Evolutionary conservation across 2,113 vertebrate species (phyloP), one percentile per base, ranked within the genome.

Genomic region (Gymnocephalus cernua): DNA sequence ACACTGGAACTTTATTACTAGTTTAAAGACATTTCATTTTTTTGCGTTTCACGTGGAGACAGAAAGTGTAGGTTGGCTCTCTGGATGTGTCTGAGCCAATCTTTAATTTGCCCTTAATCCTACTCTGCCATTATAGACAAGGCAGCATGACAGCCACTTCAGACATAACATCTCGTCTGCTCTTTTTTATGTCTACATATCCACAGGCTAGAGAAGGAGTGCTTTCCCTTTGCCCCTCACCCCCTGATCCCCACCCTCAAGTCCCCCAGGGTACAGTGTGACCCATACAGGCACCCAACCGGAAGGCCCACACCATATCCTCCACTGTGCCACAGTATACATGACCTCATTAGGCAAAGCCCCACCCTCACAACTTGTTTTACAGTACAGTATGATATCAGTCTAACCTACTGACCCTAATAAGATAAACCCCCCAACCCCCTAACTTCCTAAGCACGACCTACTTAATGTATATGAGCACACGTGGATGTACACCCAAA

Each of bases 211-310:
- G 80, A 89, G 56, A 45, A 78, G 58, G 71, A 73, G 83, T 64
- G 66, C 66, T 87, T 72, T 80, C 84, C 65, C 44, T 47, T 76
- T 23, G 0, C 47, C 74, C 72, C 67, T 48, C 38, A 72, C 68
- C 74, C 75, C 68, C 51, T 11, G 19, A 77, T 77, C 56, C 74
- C 74, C 35, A 7, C 72, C 69, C 8, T 84, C 71, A 77, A 82
- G 29, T 53, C 85, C 91, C 89, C 65, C 57, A 72, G 92, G 92
- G 82, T 44, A 41, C 74, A 57, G 51, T 67, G 76, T 92, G 92
- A 93, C 92, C 93, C 85, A 92, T 35, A 88, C 85, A 93, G 80
- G 83, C 93, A 89, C 89, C 86, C 90, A 83, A 79, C 86, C 41
- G 79, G 88, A 93, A 91, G 88, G 54, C 82, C 83, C 51, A 50